phyloP scores from a whole-genome alignment of 2,888 invertebrate species.

The Epiblema foenella region DNA sequence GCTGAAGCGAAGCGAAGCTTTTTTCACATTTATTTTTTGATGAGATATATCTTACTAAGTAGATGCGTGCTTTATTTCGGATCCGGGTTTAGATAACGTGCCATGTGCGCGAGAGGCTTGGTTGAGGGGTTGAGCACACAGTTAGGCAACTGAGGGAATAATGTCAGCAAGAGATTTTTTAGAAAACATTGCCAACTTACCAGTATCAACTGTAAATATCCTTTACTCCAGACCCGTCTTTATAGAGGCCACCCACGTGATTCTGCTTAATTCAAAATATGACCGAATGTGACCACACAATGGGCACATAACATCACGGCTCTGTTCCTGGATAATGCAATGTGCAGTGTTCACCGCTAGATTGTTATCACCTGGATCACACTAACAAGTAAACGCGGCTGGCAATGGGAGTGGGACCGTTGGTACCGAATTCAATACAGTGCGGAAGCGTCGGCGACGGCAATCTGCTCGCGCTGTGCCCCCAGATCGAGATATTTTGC shows the following conservation, averaged over 20 bases:
- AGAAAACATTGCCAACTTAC: too few species aligned
- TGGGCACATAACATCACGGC: constrained; percentile 47
- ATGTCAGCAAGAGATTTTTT: too few species aligned
- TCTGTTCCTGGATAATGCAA: constrained; percentile 58
- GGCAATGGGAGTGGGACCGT: constrained; percentile 69
- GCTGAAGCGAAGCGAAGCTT: too few species aligned
- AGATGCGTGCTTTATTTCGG: too few species aligned
- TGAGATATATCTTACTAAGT: too few species aligned
- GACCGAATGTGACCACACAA: constrained; percentile 44
- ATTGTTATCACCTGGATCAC: constrained; percentile 79
- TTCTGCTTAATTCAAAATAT: constrained; percentile 46
- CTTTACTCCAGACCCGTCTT: background rate
- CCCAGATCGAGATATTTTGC: constrained; percentile 78
- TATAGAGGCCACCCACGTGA: constrained; percentile 27
- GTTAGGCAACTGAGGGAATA: too few species aligned
- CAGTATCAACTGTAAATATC: background rate
- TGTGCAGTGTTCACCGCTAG: constrained; percentile 58
- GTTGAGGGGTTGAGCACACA: too few species aligned
- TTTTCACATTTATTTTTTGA: too few species aligned
- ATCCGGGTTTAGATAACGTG: too few species aligned
- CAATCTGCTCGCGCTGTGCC: constrained; percentile 72
- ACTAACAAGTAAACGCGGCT: constrained; percentile 77
- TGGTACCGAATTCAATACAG: constrained; percentile 78
- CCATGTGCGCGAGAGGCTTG: too few species aligned
- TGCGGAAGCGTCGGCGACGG: constrained; percentile 73